Percentiles rank a stretch among this genome's conserved stretches.
Conservation (phyloP, 2,113 vertebrate species). For the Tachuris rubrigastra region DNA sequence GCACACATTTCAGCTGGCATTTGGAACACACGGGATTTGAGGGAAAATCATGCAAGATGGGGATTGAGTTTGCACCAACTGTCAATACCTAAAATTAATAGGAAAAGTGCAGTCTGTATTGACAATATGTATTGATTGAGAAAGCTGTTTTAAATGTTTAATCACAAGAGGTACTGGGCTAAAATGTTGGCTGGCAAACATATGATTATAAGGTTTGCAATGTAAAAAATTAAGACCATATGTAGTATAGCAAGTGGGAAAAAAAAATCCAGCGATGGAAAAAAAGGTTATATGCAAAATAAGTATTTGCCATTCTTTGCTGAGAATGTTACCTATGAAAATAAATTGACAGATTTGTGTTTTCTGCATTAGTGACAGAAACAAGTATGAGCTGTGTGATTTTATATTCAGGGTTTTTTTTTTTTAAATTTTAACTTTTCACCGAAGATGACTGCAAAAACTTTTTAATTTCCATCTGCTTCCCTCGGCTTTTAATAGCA, state of each 20-base stretch:
- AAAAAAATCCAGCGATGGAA: neutral
- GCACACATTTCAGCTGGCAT: neutral
- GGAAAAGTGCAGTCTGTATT: neutral
- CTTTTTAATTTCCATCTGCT: neutral
- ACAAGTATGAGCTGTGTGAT: neutral
- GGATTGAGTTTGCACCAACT: neutral
- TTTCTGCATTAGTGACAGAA: neutral
- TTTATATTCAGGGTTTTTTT: neutral
- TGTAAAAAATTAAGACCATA: neutral
- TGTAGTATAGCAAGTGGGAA: neutral
- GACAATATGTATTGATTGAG: neutral
- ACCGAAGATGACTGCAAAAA: neutral
- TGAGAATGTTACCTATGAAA: neutral
- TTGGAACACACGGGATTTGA: neutral
- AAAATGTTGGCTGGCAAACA: neutral
- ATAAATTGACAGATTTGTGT: neutral
- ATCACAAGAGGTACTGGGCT: neutral
- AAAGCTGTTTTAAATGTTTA: neutral
- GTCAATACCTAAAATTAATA: neutral
- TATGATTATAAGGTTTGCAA: neutral
- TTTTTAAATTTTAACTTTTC: neutral
- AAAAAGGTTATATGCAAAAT: neutral
- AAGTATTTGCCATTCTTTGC: neutral
- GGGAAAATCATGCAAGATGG: neutral
- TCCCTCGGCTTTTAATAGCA: neutral